Evolutionary conservation across 1,140 invertebrate species (phyloP).

Genomic region (Megathymus violae): DNA sequence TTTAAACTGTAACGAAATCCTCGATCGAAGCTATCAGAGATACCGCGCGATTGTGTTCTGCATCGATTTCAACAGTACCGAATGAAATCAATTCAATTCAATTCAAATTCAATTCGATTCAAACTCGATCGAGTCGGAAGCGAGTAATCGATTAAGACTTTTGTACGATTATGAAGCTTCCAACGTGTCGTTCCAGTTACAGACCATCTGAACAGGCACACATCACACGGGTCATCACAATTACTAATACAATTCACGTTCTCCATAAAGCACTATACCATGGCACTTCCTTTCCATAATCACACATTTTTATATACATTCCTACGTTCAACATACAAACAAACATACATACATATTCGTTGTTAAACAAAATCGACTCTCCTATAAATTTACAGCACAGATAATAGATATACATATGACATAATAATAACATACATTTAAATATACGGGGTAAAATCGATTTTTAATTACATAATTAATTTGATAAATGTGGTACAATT

Average conservation of each 20-base stretch:
- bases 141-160: too few species aligned
- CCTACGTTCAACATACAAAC: neutral
- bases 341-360: slow-evolving; percentile 1
- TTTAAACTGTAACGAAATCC: too few species aligned
- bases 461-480: too few species aligned
- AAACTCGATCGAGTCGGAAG: too few species aligned
- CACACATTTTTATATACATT: slow-evolving; percentile 26
- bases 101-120: too few species aligned
- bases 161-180: too few species aligned
- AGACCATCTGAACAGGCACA: neutral
- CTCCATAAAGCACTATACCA: slow-evolving; percentile 43
- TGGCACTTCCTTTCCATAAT: slow-evolving; percentile 44
- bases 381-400: neutral
- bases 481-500: too few species aligned
- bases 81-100: too few species aligned
- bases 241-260: neutral
- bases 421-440: neutral
- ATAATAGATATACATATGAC: neutral
- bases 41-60: too few species aligned
- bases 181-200: neutral
- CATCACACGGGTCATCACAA: neutral
- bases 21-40: too few species aligned
- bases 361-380: neutral
- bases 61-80: too few species aligned
- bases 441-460: neutral